Evolutionary conservation across 2,113 vertebrate genomes (phyloP), one percentile per base, ranked within the genome.

Genomic region (Carettochelys insculpta): DNA sequence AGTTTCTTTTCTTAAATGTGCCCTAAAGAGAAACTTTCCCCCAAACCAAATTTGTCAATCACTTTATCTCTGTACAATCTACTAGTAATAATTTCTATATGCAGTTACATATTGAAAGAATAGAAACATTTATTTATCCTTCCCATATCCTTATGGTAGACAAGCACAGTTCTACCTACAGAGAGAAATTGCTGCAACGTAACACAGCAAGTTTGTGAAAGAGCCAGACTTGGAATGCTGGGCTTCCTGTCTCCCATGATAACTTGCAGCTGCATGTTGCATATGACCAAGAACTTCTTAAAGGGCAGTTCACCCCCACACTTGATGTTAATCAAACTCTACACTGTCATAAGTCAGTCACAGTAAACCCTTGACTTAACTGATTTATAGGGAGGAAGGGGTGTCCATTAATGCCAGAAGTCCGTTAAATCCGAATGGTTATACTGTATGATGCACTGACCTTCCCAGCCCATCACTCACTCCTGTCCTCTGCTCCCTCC

Each of bases 241-340:
- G 11, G 3, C 0, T 1, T n/a, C 8, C 50, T 10, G 4, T 43
- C 1, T 4, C 54, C 54, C 4, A 2, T 38, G 12, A 48, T 6
- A 2, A 0, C 83, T 24, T 22, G 2, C 48, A 41, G 3, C 0
- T 1, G 31, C 6, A 4, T 1, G 19, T 10, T 77, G 31, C 3
- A 53, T 56, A 31, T 38, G 24, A 80, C 52, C 38, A 45, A 29
- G 24, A 56, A 31, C 52, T 31, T 53, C 45, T 77, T 34, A 38
- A 68, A 11, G 13, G 4, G 6, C n/a, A 14, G 53, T 5, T 4
- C 53, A 27, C 47, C 89, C 65, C 47, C 4, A 80, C 50, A 1
- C 12, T 17, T 1, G 3, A 8, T 4, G 43, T n/a, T 4, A 12
- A 6, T 7, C 68, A 73, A 45, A 75, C 6, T 12, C 13, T 45